Evolutionary conservation across 2,113 vertebrate genomes (phyloP), one percentile per base, ranked within the genome.

Genomic region (Rana temporaria): DNA sequence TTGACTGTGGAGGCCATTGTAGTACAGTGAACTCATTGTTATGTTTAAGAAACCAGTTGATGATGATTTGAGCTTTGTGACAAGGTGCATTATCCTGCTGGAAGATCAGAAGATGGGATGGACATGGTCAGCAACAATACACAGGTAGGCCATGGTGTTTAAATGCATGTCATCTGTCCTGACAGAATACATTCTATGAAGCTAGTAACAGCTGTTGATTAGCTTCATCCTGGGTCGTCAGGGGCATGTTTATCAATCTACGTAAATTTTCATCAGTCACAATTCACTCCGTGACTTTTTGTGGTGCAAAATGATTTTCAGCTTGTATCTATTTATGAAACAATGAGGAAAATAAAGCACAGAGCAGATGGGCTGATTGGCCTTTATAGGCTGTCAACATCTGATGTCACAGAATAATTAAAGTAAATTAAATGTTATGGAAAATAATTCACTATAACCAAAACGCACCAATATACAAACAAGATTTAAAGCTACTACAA

Each of bases 171-270:
- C 71, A 74, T 74, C 56, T 74, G 18, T 19, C 4, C 30, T 60
- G 71, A 74, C 71, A 74, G 71, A 74, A 74, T 60, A 60, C 71
- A 60, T 60, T 22, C 24, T 56, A 38, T 42, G 26, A 38, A 60
- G 55, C 30, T 34, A 60, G 56, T 74, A 74, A 74, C 71, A 74
- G 71, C 56, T 74, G 71, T 74, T 59, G 71, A 74, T 74, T 74
- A 59, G 56, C 55, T 74, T 74, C 71, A 74, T 74, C 19, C 59
- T 60, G 17, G 71, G 56, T 55, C 55, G 59, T 60, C 38, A 74
- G 71, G 71, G 71, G 71, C 55, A 74, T 60, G 60, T 74, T 74
- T 74, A 74, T 74, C 71, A 74, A 74, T n/a, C 56, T 4, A 56
- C 71, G 71, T 74, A 74, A 74, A 74, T 74, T 59, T 74, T 6